Conservation (phyloP, 1,140 invertebrate genomes). For the Drosophila tani region DNA sequence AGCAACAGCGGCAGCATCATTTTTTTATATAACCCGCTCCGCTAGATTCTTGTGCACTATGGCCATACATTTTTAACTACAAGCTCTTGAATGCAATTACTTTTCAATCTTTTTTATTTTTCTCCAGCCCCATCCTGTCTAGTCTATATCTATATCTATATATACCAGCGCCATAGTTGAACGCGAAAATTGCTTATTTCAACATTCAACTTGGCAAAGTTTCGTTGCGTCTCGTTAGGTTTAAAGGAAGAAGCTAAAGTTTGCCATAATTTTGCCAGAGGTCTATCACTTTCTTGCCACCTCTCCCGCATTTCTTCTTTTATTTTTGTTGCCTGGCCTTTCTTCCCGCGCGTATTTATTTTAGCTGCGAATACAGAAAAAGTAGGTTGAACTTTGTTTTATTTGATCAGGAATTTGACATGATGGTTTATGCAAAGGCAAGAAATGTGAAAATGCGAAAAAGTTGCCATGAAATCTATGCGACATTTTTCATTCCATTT, state of each 20-base stretch:
- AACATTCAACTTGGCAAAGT: slow-evolving; percentile 78
- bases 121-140: slow-evolving; percentile 31
- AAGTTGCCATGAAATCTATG: slow-evolving; percentile 26
- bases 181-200: slow-evolving; percentile 82
- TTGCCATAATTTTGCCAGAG: slow-evolving; percentile 69
- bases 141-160: slow-evolving; percentile 28
- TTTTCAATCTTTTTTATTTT: slow-evolving; percentile 74
- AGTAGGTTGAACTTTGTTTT: slow-evolving; percentile 71
- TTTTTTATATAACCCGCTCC: slow-evolving; percentile 52
- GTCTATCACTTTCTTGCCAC: slow-evolving; percentile 65
- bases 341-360: slow-evolving; percentile 38
- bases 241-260: slow-evolving; percentile 65
- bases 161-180: slow-evolving; percentile 37
- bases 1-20: slow-evolving; percentile 31
- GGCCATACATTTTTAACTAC: slow-evolving; percentile 82
- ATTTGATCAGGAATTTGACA: slow-evolving; percentile 79
- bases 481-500: slow-evolving; percentile 50
- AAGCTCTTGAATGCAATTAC: slow-evolving; percentile 81
- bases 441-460: slow-evolving; percentile 24
- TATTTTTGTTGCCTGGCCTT: slow-evolving; percentile 47
- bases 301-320: slow-evolving; percentile 47
- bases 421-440: slow-evolving; percentile 71
- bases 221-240: slow-evolving; percentile 65
- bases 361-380: slow-evolving; percentile 28
- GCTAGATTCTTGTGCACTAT: slow-evolving; percentile 67